Conservation (phyloP, 1,140 invertebrate species). For the Calephelis nemesis region DNA sequence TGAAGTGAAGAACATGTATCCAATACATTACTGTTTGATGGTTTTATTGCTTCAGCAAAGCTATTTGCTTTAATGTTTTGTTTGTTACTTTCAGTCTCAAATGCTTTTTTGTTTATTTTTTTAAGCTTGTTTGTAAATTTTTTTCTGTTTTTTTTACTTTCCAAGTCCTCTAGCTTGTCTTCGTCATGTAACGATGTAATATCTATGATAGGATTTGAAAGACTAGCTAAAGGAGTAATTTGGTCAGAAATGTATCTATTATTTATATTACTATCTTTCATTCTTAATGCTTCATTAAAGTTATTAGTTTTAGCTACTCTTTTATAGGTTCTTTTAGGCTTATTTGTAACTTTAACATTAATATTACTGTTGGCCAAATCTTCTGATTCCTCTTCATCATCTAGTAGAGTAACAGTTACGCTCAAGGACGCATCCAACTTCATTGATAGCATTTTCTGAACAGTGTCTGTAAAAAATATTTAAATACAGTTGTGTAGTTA, state of each 20-base stretch:
- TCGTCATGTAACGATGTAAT: too few relatives aligned
- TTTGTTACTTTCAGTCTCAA: not conserved
- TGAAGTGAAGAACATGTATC: not conserved
- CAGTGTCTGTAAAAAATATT: not conserved
- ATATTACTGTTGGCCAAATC: not conserved
- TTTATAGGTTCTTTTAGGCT: not conserved
- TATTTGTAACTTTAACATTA: not conserved
- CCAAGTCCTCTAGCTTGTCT: too few relatives aligned
- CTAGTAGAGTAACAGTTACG: not conserved
- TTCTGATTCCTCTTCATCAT: not conserved
- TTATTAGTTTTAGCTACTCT: not conserved
- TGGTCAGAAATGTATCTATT: too few relatives aligned
- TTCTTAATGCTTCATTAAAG: too few relatives aligned
- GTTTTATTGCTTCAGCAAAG: not conserved
- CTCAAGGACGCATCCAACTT: not conserved
- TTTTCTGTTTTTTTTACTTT: too few relatives aligned
- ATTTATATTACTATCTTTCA: too few relatives aligned
- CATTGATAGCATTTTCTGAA: not conserved
- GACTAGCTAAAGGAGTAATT: too few relatives aligned
- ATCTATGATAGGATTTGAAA: too few relatives aligned
- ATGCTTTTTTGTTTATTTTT: too few relatives aligned
- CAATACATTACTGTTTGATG: not conserved
- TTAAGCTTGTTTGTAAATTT: too few relatives aligned
- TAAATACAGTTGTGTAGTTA: too few relatives aligned
- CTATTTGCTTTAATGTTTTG: not conserved